Evolutionary conservation across 2,888 invertebrate species (phyloP).

Genomic region (Hylaea fasciaria): DNA sequence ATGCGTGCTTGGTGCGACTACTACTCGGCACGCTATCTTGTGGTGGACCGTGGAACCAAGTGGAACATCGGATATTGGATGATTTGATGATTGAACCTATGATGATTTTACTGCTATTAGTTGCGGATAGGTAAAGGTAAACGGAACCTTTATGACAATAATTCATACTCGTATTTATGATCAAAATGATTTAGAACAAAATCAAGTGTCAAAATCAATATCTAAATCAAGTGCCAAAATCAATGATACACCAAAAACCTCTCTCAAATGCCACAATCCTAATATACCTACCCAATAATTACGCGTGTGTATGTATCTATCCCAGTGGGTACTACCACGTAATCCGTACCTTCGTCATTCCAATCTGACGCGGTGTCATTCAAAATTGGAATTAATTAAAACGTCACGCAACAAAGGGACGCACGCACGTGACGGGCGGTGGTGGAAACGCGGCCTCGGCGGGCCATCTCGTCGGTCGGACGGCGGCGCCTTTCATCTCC

Average conservation of each 20-base stretch:
- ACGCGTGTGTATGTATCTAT: neutral
- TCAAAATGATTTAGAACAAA: neutral
- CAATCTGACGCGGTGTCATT: constrained; percentile 63
- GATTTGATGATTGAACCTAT: too few species aligned
- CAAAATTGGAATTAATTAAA: constrained; percentile 77
- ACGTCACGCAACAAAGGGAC: constrained; percentile 54
- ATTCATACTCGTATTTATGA: too few species aligned
- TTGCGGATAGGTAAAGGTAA: too few species aligned
- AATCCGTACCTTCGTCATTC: constrained; percentile 61
- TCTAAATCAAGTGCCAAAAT: neutral
- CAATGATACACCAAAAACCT: constrained; percentile 25
- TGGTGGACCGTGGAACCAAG: too few species aligned
- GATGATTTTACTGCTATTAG: too few species aligned
- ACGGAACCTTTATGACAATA: too few species aligned
- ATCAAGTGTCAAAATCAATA: neutral
- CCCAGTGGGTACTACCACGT: constrained; percentile 1
- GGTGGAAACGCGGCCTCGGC: constrained; percentile 66
- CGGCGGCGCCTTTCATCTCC: constrained; percentile 80
- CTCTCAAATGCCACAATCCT: constrained; percentile 36
- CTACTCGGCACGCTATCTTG: neutral
- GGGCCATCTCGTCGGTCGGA: constrained; percentile 26
- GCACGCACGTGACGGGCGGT: constrained; percentile 65
- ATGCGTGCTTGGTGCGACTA: too few species aligned
- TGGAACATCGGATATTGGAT: too few species aligned
- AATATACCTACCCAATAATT: too few species aligned